Base-by-base conservation (phyloP, 2,888 invertebrate genomes). In the Anorthoa munda region DNA sequence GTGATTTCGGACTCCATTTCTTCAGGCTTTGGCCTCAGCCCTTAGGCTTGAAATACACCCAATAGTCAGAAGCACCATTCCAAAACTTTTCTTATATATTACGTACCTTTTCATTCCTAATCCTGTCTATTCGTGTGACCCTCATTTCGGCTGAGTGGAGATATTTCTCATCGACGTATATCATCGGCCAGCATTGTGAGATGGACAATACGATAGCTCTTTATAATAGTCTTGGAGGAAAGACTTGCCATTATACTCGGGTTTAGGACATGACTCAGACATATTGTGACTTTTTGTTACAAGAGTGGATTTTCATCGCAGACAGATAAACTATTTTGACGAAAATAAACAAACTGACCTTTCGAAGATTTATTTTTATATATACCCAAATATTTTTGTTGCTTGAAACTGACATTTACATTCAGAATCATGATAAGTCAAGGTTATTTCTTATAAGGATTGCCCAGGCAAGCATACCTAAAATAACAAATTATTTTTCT, bases 131-230 rank as follows among this genome's bases (percentile, higher is more conserved):
- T 89, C 88, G 87, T 85, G 89, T 88, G 89, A 89, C 91, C 91
- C 91, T 90, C 91, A 89, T 90, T 91, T 89, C 85, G 81, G 84
- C 85, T 87, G 90, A 92, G 91, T 86, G 89, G 86, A 88, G 86
- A 89, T 88, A 91, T 92, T 91, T 92, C 90, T 92, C 90, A 89
- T 89, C 82, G 87, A 84, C 85, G 85, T 87, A 88, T 86, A 88
- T 88, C 86, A 87, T 85, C 85, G 84, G 68, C 80, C 71, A 87
- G 83, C 84, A 85, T 88, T 88, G 87, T 86, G 81, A 84, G 79
- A 79, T 75, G 86, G 79, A 87, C 86, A 87, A 87, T 87, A 77
- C 81, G 77, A 84, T 82, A 82, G 68, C 66, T 82, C 79, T 86
- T 79, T 86, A 82, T 86, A 86, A 84, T 80, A 82, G 78, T 81